Evolutionary conservation across 2,888 invertebrate genomes (phyloP).

Genomic region (Sipha maydis): DNA sequence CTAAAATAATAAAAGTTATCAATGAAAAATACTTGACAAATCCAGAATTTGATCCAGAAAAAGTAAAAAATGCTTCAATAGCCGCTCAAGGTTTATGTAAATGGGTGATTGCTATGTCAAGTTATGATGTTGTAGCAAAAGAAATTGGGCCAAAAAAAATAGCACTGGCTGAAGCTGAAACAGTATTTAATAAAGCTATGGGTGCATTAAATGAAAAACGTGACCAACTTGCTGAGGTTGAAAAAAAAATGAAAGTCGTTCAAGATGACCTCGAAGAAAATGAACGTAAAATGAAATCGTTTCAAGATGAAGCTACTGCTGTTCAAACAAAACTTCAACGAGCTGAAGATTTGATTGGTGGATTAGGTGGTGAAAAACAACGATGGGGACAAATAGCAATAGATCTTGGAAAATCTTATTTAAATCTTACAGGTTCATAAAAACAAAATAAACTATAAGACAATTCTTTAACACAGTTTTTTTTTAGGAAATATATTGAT

Average conservation of each 20-base stretch:
- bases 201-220: slow-evolving; percentile 71
- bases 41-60: slow-evolving; percentile 91
- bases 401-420: slow-evolving; percentile 75
- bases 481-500: slow-evolving; percentile 86
- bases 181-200: slow-evolving; percentile 78
- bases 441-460: not conserved
- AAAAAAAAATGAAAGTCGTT: slow-evolving; percentile 76
- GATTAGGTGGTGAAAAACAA: slow-evolving; percentile 89
- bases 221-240: slow-evolving; percentile 66
- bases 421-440: slow-evolving; percentile 74
- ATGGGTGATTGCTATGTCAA: slow-evolving; percentile 95
- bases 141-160: slow-evolving; percentile 93
- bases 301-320: slow-evolving; percentile 50
- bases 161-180: slow-evolving; percentile 88
- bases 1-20: slow-evolving; percentile 83
- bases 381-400: slow-evolving; percentile 83
- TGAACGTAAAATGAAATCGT: slow-evolving; percentile 70
- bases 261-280: slow-evolving; percentile 83
- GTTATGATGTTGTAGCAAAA: slow-evolving; percentile 93
- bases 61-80: slow-evolving; percentile 85
- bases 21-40: slow-evolving; percentile 83
- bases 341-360: slow-evolving; percentile 91
- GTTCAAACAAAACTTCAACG: slow-evolving; percentile 83
- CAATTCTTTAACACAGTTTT: slow-evolving; percentile 10
- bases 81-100: slow-evolving; percentile 92